Evolutionary conservation across 2,888 invertebrate species (phyloP).

Genomic region (Acleris emargana): DNA sequence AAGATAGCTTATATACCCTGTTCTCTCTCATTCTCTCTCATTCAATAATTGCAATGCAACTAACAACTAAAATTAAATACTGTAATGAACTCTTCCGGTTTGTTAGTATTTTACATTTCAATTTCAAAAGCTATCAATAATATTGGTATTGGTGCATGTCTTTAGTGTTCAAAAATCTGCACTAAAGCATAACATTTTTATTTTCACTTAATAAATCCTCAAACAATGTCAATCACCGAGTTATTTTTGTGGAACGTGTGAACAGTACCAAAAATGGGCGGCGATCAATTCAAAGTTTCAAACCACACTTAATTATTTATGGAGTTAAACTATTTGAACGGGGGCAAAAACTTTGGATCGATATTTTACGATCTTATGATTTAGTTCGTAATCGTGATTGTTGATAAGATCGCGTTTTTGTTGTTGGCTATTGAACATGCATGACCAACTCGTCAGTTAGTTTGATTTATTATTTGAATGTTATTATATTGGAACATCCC

Average conservation of each 20-base stretch:
- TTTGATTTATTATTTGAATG: background rate
- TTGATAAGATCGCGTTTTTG: conserved; percentile 31
- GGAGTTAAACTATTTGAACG: conserved; percentile 20
- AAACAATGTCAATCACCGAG: conserved; percentile 4
- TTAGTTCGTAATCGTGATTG: conserved; percentile 20
- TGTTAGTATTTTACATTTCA: background rate
- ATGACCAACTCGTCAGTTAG: conserved; percentile 14
- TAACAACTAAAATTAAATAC: background rate
- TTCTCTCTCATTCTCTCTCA: no score
- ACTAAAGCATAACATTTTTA: background rate
- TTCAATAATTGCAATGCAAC: background rate
- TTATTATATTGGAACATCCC: no score
- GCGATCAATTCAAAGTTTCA: conserved; percentile 4
- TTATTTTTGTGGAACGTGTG: conserved; percentile 31
- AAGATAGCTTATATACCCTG: no score
- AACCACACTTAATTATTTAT: conserved; percentile 24
- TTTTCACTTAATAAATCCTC: background rate
- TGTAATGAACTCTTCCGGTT: no score
- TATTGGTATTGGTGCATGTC: background rate
- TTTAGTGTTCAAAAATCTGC: background rate
- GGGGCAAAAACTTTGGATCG: conserved; percentile 24
- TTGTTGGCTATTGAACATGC: conserved; percentile 20
- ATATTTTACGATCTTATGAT: conserved; percentile 22
- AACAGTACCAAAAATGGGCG: conserved; percentile 25
- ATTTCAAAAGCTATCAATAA: background rate